Evolutionary conservation across 2,888 invertebrate genomes (phyloP).

Genomic region (Macaria notata): DNA sequence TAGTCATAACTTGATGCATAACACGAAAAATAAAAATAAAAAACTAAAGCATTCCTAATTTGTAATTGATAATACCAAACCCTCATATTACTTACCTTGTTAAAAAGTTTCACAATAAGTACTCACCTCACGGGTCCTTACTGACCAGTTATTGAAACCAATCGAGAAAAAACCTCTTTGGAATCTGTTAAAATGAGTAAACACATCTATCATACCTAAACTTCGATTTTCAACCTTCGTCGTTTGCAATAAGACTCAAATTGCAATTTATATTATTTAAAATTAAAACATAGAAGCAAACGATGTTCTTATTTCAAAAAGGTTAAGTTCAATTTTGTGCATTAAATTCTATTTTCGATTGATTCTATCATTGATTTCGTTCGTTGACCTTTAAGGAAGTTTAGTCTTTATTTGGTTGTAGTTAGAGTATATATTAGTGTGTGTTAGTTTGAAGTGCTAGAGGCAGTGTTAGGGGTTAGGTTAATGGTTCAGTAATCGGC

Average conservation of each 20-base stretch:
- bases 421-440: constrained; percentile 38
- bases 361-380: constrained; percentile 2
- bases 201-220: constrained; percentile 24
- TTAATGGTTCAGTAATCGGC: constrained; percentile 74
- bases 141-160: constrained; percentile 63
- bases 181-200: constrained; percentile 43
- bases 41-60: too few relatives aligned
- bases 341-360: background rate
- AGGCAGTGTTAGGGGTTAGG: constrained; percentile 46
- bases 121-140: constrained; percentile 27
- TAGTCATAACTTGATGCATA: too few relatives aligned
- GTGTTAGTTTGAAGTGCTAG: constrained; percentile 43
- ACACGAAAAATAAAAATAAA: too few relatives aligned
- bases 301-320: too few relatives aligned
- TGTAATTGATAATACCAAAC: too few relatives aligned
- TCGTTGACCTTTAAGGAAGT: background rate
- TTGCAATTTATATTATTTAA: too few relatives aligned
- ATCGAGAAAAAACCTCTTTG: constrained; percentile 48
- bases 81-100: constrained; percentile 21
- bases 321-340: too few relatives aligned
- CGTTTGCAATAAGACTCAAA: background rate
- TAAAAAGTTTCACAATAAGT: constrained; percentile 36
- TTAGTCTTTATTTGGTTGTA: constrained; percentile 14
- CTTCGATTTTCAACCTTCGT: constrained; percentile 1
- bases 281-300: too few relatives aligned